Conservation (phyloP, 2,797 vertebrate species). For the Malurus splendens region DNA sequence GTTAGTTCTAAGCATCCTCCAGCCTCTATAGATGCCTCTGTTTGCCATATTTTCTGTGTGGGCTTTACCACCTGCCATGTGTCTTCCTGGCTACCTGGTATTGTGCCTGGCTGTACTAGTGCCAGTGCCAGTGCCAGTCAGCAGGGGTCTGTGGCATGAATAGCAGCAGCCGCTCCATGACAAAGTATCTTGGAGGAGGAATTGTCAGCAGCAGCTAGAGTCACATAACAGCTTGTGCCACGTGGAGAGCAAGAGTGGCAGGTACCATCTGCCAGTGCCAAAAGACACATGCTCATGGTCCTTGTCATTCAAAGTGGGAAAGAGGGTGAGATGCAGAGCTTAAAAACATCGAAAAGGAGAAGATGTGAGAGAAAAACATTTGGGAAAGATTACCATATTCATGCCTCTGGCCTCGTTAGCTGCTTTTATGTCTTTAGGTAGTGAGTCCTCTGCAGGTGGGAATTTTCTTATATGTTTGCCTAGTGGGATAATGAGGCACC, state of each 20-base stretch:
- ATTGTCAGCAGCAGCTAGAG: not conserved
- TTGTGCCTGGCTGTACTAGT: not conserved
- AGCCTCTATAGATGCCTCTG: not conserved
- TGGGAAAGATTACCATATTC: not conserved
- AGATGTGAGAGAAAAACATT: not conserved
- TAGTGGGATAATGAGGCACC: not conserved
- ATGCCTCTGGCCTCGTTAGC: not conserved
- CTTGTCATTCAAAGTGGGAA: not conserved
- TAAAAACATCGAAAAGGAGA: not conserved
- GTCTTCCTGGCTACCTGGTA: not conserved
- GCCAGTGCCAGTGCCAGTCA: not conserved
- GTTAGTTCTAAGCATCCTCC: not conserved
- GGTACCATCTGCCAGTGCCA: conserved; percentile 30
- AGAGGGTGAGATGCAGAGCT: not conserved
- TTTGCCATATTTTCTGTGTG: not conserved
- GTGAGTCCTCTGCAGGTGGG: not conserved
- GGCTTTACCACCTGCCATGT: not conserved
- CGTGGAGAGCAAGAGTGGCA: not conserved
- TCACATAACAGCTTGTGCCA: not conserved
- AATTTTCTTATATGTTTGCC: not conserved
- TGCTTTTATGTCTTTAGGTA: not conserved
- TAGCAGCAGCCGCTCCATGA: not conserved
- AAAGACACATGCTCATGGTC: not conserved
- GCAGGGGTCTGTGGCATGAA: not conserved
- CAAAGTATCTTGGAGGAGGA: not conserved